phyloP scores from a whole-genome alignment of 2,797 vertebrate species.

The Gouania willdenowi region DNA sequence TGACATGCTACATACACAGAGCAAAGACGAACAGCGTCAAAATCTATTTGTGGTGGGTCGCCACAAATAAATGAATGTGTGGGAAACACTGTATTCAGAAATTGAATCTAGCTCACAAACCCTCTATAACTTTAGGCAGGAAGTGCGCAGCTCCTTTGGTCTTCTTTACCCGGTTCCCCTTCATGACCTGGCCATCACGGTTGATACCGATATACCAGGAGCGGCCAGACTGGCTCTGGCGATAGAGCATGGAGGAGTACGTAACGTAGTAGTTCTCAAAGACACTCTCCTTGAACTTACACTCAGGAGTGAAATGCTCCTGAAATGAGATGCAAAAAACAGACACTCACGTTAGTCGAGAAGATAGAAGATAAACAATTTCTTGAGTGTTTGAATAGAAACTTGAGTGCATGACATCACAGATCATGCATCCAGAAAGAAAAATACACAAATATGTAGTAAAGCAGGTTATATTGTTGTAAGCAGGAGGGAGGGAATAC shows the following conservation, averaged over 20 bases:
- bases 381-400: constrained; percentile 31
- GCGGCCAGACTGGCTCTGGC: constrained; percentile 94
- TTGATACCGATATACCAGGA: constrained; percentile 98
- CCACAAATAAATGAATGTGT: too few species aligned
- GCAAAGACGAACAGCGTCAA: too few species aligned
- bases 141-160: constrained; percentile 96
- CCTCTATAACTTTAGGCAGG: constrained; percentile 97
- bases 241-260: constrained; percentile 97
- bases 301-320: constrained; percentile 98
- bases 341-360: constrained; percentile 14
- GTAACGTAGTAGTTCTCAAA: constrained; percentile 99
- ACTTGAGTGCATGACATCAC: constrained; percentile 2
- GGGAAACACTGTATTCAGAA: too few species aligned
- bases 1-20: too few species aligned
- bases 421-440: constrained; percentile 7
- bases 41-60: too few species aligned
- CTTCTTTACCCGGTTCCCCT: constrained; percentile 98
- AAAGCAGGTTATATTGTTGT: constrained; percentile 36
- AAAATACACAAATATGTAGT: constrained; percentile 1
- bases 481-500: constrained; percentile 27
- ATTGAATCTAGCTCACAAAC: constrained; percentile 62
- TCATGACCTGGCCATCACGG: constrained; percentile 97
- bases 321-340: constrained; percentile 49
- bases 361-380: constrained; percentile 6
- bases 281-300: constrained; percentile 98